These are phyloP conservation scores for Vombatus ursinus DNA, from an alignment of 2,113 vertebrate species.

Conservation along the genomic window DNA sequence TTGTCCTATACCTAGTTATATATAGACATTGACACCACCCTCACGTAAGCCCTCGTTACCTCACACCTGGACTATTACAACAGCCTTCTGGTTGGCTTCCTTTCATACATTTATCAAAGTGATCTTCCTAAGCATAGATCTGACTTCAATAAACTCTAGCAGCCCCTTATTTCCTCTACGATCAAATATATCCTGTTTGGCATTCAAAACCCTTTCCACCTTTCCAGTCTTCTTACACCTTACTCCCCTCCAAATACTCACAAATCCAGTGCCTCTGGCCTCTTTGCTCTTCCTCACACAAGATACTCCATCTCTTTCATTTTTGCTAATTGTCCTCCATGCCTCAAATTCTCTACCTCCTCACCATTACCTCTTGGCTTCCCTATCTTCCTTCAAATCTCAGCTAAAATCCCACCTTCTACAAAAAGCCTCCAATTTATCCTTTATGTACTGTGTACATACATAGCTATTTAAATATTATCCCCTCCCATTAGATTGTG, in stretches of 20 bases:
- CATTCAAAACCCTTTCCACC: neutral
- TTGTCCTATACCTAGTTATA: neutral
- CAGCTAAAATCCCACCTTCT: neutral
- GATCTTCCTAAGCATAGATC: neutral
- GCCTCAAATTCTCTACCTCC: neutral
- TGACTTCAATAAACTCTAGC: neutral
- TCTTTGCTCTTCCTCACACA: neutral
- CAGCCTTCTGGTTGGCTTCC: neutral
- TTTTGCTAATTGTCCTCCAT: neutral
- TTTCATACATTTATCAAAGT: neutral
- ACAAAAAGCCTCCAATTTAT: neutral
- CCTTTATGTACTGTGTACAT: neutral
- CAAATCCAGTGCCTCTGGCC: neutral
- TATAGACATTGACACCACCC: neutral
- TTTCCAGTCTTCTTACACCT: neutral
- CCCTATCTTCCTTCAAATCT: neutral
- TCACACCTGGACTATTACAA: neutral
- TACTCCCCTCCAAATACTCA: neutral
- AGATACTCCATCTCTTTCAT: neutral
- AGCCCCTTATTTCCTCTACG: neutral
- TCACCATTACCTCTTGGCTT: neutral
- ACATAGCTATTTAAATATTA: neutral
- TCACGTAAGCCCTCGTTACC: neutral
- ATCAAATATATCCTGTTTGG: neutral
- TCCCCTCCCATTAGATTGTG: neutral